These are phyloP conservation scores for Caenorhabditis brenneri DNA, from an alignment of 1,140 invertebrate species.

Conservation along the genomic window DNA sequence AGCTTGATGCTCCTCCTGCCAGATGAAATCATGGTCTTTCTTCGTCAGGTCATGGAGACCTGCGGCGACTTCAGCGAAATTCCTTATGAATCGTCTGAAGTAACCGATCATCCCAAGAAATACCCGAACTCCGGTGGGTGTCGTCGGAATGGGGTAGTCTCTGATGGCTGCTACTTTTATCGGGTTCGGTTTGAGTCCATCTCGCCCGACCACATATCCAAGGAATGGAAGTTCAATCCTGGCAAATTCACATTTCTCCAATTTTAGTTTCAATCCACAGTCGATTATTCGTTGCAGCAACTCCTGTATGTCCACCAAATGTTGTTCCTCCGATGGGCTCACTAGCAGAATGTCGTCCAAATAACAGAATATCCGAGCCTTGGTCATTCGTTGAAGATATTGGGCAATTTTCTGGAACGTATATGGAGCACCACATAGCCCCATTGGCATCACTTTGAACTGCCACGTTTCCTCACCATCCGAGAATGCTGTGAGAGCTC, in stretches of 20 bases:
- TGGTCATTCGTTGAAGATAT: not conserved
- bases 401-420: not conserved
- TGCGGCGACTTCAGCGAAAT: slow-evolving; percentile 67
- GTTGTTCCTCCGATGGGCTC: slow-evolving; percentile 34
- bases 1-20: slow-evolving; percentile 68
- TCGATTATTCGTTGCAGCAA: not conserved
- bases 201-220: slow-evolving; percentile 68
- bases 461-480: not conserved
- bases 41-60: slow-evolving; percentile 71
- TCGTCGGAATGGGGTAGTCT: slow-evolving; percentile 65
- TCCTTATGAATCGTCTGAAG: slow-evolving; percentile 71
- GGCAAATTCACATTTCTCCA: not conserved
- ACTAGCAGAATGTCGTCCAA: slow-evolving; percentile 50
- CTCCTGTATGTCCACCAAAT: slow-evolving; percentile 12
- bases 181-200: slow-evolving; percentile 70
- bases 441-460: slow-evolving; percentile 10
- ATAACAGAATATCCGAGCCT: not conserved
- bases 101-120: slow-evolving; percentile 73
- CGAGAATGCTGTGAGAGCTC: not conserved
- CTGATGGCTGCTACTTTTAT: slow-evolving; percentile 69
- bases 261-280: not conserved
- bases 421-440: not conserved
- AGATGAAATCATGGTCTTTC: slow-evolving; percentile 70
- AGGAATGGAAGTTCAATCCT: slow-evolving; percentile 67
- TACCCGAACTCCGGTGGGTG: slow-evolving; percentile 69